Evolutionary conservation across 2,113 vertebrate species (phyloP).

Genomic region (Lutjanus erythropterus): DNA sequence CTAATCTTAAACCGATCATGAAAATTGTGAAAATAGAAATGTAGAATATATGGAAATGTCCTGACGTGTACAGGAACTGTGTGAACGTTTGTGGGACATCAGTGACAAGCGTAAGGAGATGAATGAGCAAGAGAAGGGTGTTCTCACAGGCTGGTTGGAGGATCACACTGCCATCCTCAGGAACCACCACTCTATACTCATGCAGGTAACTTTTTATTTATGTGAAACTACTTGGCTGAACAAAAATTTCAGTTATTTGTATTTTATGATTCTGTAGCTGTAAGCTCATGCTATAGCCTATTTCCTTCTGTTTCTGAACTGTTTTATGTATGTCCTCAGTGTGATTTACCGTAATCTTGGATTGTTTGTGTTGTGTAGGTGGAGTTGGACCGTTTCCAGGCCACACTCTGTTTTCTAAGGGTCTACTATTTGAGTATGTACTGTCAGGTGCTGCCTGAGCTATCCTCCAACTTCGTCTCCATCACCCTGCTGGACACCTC

Average conservation of each 20-base stretch:
- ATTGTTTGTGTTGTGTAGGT: slow-evolving; percentile 78
- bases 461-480: slow-evolving; percentile 68
- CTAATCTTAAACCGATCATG: not conserved
- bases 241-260: not conserved
- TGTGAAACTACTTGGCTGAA: not conserved
- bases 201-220: slow-evolving; percentile 86
- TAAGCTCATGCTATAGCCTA: not conserved
- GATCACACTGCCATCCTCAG: slow-evolving; percentile 81
- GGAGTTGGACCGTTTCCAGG: slow-evolving; percentile 92
- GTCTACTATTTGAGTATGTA: slow-evolving; percentile 91
- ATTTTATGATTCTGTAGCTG: not conserved
- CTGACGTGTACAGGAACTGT: slow-evolving; percentile 85
- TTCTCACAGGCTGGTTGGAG: slow-evolving; percentile 88
- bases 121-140: slow-evolving; percentile 84
- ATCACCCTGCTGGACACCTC: slow-evolving; percentile 83
- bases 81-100: slow-evolving; percentile 91
- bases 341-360: not conserved
- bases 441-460: slow-evolving; percentile 76
- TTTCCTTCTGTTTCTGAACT: not conserved
- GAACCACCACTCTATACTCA: slow-evolving; percentile 90
- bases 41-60: not conserved
- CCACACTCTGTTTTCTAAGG: slow-evolving; percentile 86
- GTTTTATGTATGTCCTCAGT: not conserved
- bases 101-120: slow-evolving; percentile 89
- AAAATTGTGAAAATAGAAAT: not conserved